Base-by-base conservation (phyloP, 2,888 invertebrate species). In the Caenorhabditis sp. region DNA sequence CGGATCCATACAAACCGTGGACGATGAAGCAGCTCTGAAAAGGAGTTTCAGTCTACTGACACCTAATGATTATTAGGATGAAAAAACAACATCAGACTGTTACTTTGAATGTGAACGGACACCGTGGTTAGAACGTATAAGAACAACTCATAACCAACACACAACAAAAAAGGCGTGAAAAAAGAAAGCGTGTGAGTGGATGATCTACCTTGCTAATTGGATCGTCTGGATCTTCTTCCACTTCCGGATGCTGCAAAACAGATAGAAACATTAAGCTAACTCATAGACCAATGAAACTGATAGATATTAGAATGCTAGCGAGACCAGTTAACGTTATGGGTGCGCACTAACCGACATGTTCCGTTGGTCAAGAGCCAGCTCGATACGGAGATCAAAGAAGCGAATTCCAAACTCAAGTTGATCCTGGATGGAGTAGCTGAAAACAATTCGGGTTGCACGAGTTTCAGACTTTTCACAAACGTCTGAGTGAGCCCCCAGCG, bases 401-500 rank as follows among this genome's bases (percentile, higher is more conserved):
- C 89, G 87, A 10, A 89, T 73, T 16, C 89, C 89, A 10, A 64
- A 19, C 4, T 59, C 24, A 0, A 89, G 79, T 73, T 89, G 89
- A 10, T 87, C 83, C 0, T 44, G 26, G 38, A 86, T 80, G 0
- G 70, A 12, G 26, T 82, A 49, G 5, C 86, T 89, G 49, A 49
- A 84, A 66, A 44, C 7, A 24, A n/a, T 47, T n/a, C 7, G 10
- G 6, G 6, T 7, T 12, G 4, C 5, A 24, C n/a, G n/a, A n/a
- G n/a, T n/a, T n/a, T n/a, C n/a, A n/a, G n/a, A n/a, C n/a, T n/a
- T n/a, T n/a, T 61, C 0, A 24, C 28, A 61, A 51, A 85, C 85
- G 44, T 69, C 63, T 88, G 89, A 12, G 89, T 89, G 24, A 86
- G 63, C 10, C 86, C 87, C 89, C 89, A 89, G 72, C 86, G 58